A percentile compares a stretch with the other conserved stretches of the same genome.
Conservation (phyloP, 2,113 vertebrate genomes). For the Piprites chloris region DNA sequence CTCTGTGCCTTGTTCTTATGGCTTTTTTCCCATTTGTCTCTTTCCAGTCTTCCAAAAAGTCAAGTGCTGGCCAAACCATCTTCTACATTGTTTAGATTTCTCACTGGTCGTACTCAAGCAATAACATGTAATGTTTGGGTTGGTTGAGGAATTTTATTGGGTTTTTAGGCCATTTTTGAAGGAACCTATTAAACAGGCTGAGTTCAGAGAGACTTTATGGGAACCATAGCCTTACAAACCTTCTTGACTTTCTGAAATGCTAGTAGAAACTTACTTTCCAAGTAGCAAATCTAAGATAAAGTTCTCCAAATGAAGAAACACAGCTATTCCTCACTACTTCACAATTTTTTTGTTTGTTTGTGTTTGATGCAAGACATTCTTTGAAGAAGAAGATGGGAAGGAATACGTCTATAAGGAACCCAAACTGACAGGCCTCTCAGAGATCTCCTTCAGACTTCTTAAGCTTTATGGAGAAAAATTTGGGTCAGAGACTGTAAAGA, state of each 20-base stretch:
- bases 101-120: not conserved
- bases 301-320: not conserved
- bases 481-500: slow-evolving; percentile 89
- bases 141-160: not conserved
- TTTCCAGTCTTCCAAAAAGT: not conserved
- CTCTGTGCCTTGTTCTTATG: not conserved
- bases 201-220: not conserved
- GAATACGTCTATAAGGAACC: slow-evolving; percentile 98
- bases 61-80: not conserved
- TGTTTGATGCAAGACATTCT: slow-evolving; percentile 80
- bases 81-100: not conserved
- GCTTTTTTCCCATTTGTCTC: not conserved
- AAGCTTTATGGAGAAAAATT: slow-evolving; percentile 95
- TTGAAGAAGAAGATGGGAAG: slow-evolving; percentile 97
- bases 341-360: not conserved
- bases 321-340: not conserved
- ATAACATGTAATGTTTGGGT: not conserved
- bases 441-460: slow-evolving; percentile 92
- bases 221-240: not conserved
- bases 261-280: not conserved
- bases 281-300: not conserved
- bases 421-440: slow-evolving; percentile 91
- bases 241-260: not conserved
- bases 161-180: not conserved
- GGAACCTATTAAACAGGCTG: not conserved